phyloP scores from a whole-genome alignment of 2,888 invertebrate genomes.

The Temnothorax rugatulus region DNA sequence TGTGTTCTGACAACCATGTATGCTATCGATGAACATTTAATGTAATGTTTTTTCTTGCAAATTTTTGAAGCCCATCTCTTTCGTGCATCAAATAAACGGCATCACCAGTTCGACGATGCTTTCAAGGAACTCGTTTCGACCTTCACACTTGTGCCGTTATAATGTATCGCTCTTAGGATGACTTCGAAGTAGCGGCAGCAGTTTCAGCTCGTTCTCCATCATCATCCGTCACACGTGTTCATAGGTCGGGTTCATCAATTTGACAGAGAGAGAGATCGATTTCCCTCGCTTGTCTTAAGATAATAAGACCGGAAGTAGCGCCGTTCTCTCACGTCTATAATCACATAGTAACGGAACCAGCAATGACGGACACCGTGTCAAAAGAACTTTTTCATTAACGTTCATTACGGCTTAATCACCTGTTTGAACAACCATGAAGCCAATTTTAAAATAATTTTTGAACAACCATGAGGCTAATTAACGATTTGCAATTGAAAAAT shows the following conservation, averaged over 20 bases:
- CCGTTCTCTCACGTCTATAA: constrained; percentile 9
- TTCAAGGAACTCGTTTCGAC: neutral
- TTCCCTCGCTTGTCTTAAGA: neutral
- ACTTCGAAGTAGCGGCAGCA: constrained; percentile 24
- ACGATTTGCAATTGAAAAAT: neutral
- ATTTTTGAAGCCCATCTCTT: neutral
- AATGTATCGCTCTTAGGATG: constrained; percentile 7
- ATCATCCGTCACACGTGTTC: constrained; percentile 28
- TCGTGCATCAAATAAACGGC: neutral
- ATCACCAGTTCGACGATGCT: neutral
- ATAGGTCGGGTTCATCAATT: constrained; percentile 26
- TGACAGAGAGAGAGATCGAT: constrained; percentile 15
- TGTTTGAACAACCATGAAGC: neutral
- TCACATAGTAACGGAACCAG: neutral
- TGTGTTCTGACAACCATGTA: neutral
- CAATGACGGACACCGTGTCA: neutral
- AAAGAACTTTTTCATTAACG: neutral
- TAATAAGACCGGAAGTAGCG: constrained; percentile 17
- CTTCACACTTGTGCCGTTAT: constrained; percentile 40
- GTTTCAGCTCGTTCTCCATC: constrained; percentile 24
- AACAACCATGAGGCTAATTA: neutral
- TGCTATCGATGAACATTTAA: neutral
- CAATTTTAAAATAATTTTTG: neutral
- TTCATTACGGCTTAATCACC: neutral
- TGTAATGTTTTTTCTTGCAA: neutral